Conservation (phyloP, 2,113 vertebrate genomes). For the Origma solitaria region DNA sequence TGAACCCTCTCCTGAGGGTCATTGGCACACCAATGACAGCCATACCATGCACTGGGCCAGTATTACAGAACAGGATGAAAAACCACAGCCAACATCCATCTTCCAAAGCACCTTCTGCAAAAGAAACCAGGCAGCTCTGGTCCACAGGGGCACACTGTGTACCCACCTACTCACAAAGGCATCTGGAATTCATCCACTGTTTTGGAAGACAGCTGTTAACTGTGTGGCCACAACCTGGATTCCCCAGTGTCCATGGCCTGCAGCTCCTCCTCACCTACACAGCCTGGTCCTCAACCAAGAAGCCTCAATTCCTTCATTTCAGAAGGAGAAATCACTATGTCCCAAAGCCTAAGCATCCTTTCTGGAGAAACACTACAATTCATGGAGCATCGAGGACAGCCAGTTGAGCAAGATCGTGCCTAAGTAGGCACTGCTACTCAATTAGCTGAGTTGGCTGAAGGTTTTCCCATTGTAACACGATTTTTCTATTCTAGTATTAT, state of each 20-base stretch:
- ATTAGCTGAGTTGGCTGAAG: slow-evolving; percentile 33
- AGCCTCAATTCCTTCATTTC: background rate
- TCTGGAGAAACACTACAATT: background rate
- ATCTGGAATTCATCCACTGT: background rate
- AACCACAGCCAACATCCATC: background rate
- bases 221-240: background rate
- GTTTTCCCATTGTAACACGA: slow-evolving; percentile 23
- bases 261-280: background rate
- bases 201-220: background rate
- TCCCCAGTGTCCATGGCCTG: too few species aligned
- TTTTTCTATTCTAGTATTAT: slow-evolving; percentile 48
- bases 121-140: background rate
- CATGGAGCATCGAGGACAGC: background rate
- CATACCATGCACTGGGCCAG: background rate
- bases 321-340: background rate
- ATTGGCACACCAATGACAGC: background rate
- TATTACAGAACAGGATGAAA: background rate
- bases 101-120: background rate
- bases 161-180: background rate
- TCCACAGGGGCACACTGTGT: rapidly evolving
- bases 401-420: background rate
- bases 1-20: background rate
- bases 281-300: background rate
- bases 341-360: background rate
- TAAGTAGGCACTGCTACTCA: slow-evolving; percentile 8